Evolutionary conservation across 2,797 vertebrate genomes (phyloP).

Genomic region (Parauchenoglanis punctatus): DNA sequence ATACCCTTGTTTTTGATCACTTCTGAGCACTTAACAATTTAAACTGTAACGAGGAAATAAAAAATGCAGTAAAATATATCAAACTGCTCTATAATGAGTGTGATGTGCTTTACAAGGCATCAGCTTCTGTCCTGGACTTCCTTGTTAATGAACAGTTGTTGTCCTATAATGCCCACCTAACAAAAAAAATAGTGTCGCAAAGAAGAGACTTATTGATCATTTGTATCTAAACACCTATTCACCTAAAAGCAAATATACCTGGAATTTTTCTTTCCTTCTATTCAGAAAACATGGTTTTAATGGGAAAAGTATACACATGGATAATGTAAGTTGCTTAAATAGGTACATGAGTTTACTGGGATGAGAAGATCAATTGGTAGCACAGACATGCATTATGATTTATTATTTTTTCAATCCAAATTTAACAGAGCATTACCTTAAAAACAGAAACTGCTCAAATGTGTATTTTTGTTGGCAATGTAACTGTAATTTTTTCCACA

Average conservation of each 20-base stretch:
- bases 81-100: slow-evolving; percentile 15
- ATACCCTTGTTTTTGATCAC: slow-evolving; percentile 19
- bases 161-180: not conserved
- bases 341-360: not conserved
- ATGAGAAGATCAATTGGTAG: slow-evolving; percentile 5
- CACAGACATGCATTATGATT: slow-evolving; percentile 6
- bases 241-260: not conserved
- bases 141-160: slow-evolving; percentile 1
- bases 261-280: not conserved
- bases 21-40: slow-evolving; percentile 20
- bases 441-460: slow-evolving; percentile 29
- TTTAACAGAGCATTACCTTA: slow-evolving; percentile 18
- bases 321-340: not conserved
- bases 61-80: slow-evolving; percentile 16
- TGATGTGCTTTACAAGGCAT: not conserved
- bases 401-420: slow-evolving; percentile 16
- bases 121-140: not conserved
- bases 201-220: not conserved
- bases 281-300: not conserved
- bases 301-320: not conserved
- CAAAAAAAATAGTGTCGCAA: not conserved
- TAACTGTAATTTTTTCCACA: slow-evolving; percentile 20
- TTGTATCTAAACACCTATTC: not conserved
- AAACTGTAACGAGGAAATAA: not conserved
- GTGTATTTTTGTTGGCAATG: slow-evolving; percentile 48